Evolutionary conservation across 2,888 invertebrate species (phyloP).

Genomic region (Eupithecia centaureata): DNA sequence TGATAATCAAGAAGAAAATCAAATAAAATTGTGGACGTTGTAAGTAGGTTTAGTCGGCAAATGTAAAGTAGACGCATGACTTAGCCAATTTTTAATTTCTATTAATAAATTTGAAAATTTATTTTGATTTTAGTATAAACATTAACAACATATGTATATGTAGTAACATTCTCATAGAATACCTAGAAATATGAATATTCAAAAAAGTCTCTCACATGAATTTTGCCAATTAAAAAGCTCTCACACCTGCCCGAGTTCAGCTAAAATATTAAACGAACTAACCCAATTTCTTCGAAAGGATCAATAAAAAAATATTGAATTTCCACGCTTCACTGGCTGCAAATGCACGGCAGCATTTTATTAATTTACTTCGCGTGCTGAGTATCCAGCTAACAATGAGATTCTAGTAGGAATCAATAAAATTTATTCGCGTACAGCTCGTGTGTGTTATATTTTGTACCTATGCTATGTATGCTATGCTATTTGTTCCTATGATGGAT

Average conservation of each 20-base stretch:
- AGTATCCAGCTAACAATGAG: too few relatives aligned
- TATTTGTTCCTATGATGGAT: too few relatives aligned
- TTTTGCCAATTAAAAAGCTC: not conserved
- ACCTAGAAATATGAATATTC: not conserved
- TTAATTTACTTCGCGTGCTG: not conserved
- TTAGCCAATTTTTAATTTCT: not conserved
- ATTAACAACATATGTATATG: not conserved
- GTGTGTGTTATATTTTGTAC: too few relatives aligned
- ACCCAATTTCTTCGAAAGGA: conserved; percentile 25
- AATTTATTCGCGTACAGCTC: too few relatives aligned
- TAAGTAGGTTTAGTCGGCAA: not conserved
- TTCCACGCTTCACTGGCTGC: conserved; percentile 13
- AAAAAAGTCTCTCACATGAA: not conserved
- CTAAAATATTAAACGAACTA: conserved; percentile 11
- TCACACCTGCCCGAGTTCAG: not conserved
- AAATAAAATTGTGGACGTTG: too few relatives aligned
- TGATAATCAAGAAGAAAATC: too few relatives aligned
- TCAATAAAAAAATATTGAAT: conserved; percentile 19
- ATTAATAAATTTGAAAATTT: not conserved
- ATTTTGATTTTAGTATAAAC: not conserved
- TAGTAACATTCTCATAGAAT: not conserved
- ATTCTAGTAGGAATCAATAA: too few relatives aligned
- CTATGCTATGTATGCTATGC: too few relatives aligned
- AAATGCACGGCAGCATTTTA: conserved; percentile 7
- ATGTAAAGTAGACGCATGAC: not conserved